These are phyloP conservation scores for Oryzias javanicus DNA, from an alignment of 2,113 vertebrate species.

Conservation along the genomic window DNA sequence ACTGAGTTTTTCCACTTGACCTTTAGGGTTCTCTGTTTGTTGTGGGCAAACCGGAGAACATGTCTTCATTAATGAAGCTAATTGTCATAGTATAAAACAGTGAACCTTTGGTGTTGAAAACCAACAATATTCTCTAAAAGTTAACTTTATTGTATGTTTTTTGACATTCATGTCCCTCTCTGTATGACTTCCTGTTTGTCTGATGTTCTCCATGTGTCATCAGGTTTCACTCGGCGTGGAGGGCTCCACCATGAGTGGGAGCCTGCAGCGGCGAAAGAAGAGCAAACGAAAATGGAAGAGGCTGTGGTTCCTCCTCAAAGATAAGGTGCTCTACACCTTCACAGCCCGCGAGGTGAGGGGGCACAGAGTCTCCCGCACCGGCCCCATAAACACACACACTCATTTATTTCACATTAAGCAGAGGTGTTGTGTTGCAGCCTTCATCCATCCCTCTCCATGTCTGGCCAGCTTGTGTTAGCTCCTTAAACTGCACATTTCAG, in stretches of 20 bases:
- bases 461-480: neutral
- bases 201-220: neutral
- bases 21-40: too few relatives aligned
- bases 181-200: neutral
- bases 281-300: conserved; percentile 96
- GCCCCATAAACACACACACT: conserved; percentile 49
- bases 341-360: conserved; percentile 86
- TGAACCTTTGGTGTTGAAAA: too few relatives aligned
- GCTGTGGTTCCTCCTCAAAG: conserved; percentile 97
- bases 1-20: neutral
- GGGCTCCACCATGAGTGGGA: conserved; percentile 85
- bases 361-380: conserved; percentile 72
- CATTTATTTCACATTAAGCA: conserved; percentile 2
- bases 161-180: too few relatives aligned
- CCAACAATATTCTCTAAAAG: too few relatives aligned
- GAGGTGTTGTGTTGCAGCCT: conserved; percentile 3
- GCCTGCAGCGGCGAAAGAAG: conserved; percentile 88
- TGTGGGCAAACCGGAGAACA: neutral
- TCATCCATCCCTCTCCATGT: conserved; percentile 1
- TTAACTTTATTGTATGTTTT: too few relatives aligned
- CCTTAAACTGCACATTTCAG: conserved; percentile 4
- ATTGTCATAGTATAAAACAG: too few relatives aligned
- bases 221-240: conserved; percentile 88
- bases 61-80: neutral
- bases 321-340: conserved; percentile 99